Evolutionary conservation across 53 echinoderm and acorn worm genomes (phyloP).

Genomic region (Glandiceps talaboti): DNA sequence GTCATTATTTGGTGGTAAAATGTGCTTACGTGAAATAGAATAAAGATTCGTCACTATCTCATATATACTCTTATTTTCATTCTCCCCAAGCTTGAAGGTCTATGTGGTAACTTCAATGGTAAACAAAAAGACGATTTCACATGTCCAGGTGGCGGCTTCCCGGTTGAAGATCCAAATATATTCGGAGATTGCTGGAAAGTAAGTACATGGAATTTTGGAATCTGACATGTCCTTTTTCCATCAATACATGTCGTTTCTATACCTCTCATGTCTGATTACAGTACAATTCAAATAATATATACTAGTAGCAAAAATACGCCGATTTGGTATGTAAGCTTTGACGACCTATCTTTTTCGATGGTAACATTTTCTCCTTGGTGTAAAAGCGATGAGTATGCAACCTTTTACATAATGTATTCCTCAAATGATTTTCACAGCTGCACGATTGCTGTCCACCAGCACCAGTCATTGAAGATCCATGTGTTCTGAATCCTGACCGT

Average conservation of each 20-base stretch:
- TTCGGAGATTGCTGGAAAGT: slow-evolving; percentile 85
- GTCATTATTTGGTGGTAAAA: too few relatives aligned
- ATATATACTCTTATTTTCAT: slow-evolving; percentile 1
- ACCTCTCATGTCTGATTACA: too few relatives aligned
- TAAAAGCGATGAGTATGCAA: too few relatives aligned
- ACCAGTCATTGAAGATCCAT: background rate
- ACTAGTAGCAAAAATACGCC: too few relatives aligned
- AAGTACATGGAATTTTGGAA: background rate
- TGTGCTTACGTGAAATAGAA: too few relatives aligned
- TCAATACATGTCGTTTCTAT: background rate
- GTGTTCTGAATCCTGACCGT: background rate
- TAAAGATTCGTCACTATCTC: too few relatives aligned
- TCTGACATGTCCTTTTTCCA: background rate
- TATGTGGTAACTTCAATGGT: slow-evolving; percentile 87
- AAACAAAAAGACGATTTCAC: slow-evolving; percentile 69
- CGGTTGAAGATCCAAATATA: slow-evolving; percentile 41
- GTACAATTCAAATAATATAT: too few relatives aligned
- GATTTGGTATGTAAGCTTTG: too few relatives aligned
- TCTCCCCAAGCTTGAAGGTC: slow-evolving; percentile 55
- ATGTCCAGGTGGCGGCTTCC: slow-evolving; percentile 61
- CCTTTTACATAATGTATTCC: too few relatives aligned
- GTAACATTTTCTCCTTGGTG: too few relatives aligned
- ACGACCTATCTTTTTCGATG: too few relatives aligned
- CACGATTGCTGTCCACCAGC: background rate
- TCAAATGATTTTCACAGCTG: too few relatives aligned